Conservation (phyloP, 2,888 invertebrate genomes). For the Augiades crinisus region DNA sequence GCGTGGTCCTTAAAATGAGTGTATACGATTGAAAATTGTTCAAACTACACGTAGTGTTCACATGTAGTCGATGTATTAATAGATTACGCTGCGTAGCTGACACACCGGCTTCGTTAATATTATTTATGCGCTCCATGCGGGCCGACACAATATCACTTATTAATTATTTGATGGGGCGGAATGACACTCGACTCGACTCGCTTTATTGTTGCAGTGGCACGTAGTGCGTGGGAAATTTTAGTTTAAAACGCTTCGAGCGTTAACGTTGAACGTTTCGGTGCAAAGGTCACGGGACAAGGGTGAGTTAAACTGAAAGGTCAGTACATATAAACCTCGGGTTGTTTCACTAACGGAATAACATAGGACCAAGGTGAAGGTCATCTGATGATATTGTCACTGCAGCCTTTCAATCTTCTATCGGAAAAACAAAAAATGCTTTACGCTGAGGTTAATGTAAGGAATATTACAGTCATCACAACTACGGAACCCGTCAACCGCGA, state of each 20-base stretch:
- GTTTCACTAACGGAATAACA: slow-evolving; percentile 8
- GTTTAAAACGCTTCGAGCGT: slow-evolving; percentile 11
- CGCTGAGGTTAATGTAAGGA: too few relatives aligned
- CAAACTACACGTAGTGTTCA: not conserved
- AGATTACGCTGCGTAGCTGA: slow-evolving; percentile 31
- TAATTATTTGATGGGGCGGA: slow-evolving; percentile 52
- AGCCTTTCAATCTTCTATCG: too few relatives aligned
- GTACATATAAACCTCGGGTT: slow-evolving; percentile 4
- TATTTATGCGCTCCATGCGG: slow-evolving; percentile 56
- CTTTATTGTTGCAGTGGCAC: slow-evolving; percentile 24
- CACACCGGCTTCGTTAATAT: slow-evolving; percentile 43
- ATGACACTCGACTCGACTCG: slow-evolving; percentile 40
- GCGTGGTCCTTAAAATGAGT: not conserved
- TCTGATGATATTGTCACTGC: too few relatives aligned
- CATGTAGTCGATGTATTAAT: slow-evolving; percentile 23
- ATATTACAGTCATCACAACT: too few relatives aligned
- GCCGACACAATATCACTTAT: slow-evolving; percentile 50
- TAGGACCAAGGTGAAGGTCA: too few relatives aligned
- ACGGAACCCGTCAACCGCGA: too few relatives aligned
- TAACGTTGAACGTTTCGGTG: slow-evolving; percentile 11
- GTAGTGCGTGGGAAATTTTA: slow-evolving; percentile 28
- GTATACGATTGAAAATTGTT: slow-evolving; percentile 14
- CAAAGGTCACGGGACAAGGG: slow-evolving; percentile 14
- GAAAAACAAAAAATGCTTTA: too few relatives aligned
- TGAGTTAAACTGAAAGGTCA: slow-evolving; percentile 18